Conservation (phyloP, 2,113 vertebrate genomes). For the Dipodomys spectabilis region DNA sequence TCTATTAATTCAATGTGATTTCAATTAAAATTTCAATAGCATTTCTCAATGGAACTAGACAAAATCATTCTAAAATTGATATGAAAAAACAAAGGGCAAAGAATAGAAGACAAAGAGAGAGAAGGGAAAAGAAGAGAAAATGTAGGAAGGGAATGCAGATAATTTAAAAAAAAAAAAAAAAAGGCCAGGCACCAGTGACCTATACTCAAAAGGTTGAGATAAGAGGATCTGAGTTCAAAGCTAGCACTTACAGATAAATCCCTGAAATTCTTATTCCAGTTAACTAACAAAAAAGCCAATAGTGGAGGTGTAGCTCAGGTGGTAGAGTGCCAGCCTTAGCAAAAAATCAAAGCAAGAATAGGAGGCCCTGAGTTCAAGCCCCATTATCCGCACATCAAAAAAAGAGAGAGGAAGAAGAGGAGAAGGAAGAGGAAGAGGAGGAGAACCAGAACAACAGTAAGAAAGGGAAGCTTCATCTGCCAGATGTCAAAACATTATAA, state of each 20-base stretch:
- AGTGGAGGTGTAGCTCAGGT: too few species aligned
- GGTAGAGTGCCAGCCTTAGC: too few species aligned
- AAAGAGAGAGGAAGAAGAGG: neutral
- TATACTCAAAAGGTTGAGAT: too few species aligned
- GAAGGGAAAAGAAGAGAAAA: neutral
- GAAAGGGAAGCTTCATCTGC: neutral
- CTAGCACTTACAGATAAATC: too few species aligned
- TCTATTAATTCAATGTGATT: neutral
- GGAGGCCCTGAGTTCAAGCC: too few species aligned
- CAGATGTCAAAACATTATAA: too few species aligned
- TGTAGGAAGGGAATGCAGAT: neutral
- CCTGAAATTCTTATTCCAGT: too few species aligned
- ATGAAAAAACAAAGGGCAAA: neutral
- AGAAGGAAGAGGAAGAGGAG: neutral
- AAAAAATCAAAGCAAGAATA: too few species aligned
- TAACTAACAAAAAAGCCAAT: too few species aligned
- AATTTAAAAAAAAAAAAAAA: too few species aligned
- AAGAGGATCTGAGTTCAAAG: too few species aligned
- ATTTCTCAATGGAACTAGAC: conserved; percentile 8
- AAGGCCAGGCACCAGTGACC: too few species aligned
- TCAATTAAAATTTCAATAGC: neutral
- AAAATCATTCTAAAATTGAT: conserved; percentile 13
- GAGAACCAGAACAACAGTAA: neutral
- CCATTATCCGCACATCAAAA: neutral
- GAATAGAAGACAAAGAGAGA: conserved; percentile 6